A percentile compares a stretch with the other conserved stretches of the same genome.
Conservation (phyloP, 2,797 vertebrate species). For the Otus scops region DNA sequence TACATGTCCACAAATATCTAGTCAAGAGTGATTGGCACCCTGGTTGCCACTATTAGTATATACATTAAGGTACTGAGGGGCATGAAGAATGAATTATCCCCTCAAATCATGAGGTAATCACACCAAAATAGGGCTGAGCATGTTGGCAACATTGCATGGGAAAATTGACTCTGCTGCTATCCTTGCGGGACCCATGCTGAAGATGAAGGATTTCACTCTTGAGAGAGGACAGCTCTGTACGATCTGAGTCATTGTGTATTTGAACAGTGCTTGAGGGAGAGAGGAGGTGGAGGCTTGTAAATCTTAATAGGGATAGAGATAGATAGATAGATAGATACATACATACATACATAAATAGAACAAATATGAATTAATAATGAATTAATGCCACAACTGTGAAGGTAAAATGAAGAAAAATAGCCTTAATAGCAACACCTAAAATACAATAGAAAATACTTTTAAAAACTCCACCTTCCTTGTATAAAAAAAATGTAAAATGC, state of each 20-base stretch:
- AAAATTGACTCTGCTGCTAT: slow-evolving; percentile 41
- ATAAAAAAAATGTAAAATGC: neutral
- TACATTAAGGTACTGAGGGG: slow-evolving; percentile 41
- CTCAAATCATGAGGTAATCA: slow-evolving; percentile 56
- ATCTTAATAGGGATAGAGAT: neutral
- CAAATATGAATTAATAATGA: neutral
- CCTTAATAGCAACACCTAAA: neutral
- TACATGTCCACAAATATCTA: slow-evolving; percentile 48
- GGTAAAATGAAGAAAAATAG: neutral
- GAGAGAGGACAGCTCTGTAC: neutral
- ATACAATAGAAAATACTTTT: neutral
- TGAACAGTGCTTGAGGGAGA: neutral
- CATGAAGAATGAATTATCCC: slow-evolving; percentile 48
- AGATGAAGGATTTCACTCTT: slow-evolving; percentile 12
- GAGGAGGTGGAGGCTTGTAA: neutral
- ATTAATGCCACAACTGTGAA: neutral
- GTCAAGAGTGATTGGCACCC: slow-evolving; percentile 56
- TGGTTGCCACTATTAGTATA: slow-evolving; percentile 40
- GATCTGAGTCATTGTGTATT: slow-evolving; percentile 5
- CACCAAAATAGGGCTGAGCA: slow-evolving; percentile 16
- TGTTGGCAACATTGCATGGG: slow-evolving; percentile 47
- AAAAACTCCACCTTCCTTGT: neutral
- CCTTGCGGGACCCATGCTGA: neutral
- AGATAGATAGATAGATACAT: neutral
- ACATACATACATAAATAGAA: neutral